Percentiles rank a stretch among this genome's conserved stretches.
These are phyloP conservation scores for Nothoprocta pentlandii DNA, from an alignment of 2,113 vertebrate genomes.

Conservation along the genomic window DNA sequence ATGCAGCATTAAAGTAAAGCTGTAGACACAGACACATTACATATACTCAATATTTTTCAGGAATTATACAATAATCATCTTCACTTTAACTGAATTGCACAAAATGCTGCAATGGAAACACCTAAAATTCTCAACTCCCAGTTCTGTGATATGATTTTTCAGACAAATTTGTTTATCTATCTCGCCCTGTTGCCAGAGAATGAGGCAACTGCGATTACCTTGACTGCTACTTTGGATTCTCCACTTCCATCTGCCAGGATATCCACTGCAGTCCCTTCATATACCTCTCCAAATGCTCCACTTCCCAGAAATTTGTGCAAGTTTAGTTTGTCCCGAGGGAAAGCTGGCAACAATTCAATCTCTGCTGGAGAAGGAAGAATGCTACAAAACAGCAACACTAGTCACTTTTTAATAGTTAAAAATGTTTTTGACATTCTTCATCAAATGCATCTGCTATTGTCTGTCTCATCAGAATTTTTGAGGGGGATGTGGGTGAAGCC, in stretches of 20 bases:
- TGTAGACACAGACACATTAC: neutral
- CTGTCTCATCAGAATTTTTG: neutral
- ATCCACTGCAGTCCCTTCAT: constrained; percentile 78
- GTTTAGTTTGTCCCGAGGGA: constrained; percentile 78
- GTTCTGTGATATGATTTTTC: neutral
- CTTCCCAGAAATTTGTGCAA: constrained; percentile 81
- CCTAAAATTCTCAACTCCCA: neutral
- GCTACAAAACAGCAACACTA: constrained; percentile 66
- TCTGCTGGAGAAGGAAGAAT: constrained; percentile 77
- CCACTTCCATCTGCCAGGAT: constrained; percentile 70
- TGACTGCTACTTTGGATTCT: constrained; percentile 81
- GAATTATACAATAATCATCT: neutral
- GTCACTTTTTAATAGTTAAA: neutral
- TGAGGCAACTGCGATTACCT: constrained; percentile 63
- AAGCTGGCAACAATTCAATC: constrained; percentile 77
- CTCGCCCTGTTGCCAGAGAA: neutral
- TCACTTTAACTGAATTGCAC: neutral
- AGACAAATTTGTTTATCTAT: neutral
- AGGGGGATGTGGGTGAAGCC: neutral
- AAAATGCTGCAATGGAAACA: neutral
- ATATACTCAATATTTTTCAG: neutral
- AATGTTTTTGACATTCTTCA: neutral
- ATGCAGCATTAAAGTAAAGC: neutral
- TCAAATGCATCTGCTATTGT: neutral
- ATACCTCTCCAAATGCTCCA: constrained; percentile 85